Conservation (phyloP, 1,140 invertebrate species). For the Whitmania pigra region DNA sequence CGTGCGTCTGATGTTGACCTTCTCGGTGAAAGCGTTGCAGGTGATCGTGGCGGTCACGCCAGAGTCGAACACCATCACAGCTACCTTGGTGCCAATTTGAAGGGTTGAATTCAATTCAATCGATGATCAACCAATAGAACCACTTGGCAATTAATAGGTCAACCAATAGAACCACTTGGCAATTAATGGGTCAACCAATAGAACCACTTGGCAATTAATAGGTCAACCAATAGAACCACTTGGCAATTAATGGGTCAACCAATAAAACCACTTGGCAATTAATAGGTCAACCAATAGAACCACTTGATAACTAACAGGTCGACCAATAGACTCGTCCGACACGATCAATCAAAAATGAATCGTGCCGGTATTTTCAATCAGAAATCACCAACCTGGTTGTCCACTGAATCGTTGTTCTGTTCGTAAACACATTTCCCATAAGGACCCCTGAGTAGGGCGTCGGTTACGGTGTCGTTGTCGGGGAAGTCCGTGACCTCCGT, state of each 20-base stretch:
- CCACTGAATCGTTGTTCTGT: slow-evolving; percentile 43
- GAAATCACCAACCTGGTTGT: slow-evolving; percentile 35
- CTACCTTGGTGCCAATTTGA: slow-evolving; percentile 31
- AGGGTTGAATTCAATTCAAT: too few species aligned
- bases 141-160: too few species aligned
- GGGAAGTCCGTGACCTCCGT: slow-evolving; percentile 34
- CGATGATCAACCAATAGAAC: too few species aligned
- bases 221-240: too few species aligned
- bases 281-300: too few species aligned
- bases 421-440: slow-evolving; percentile 45
- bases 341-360: neutral
- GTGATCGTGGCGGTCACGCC: slow-evolving; percentile 42
- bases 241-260: too few species aligned
- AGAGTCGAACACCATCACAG: slow-evolving; percentile 44
- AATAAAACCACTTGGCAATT: too few species aligned
- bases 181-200: too few species aligned
- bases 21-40: slow-evolving; percentile 44
- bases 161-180: too few species aligned
- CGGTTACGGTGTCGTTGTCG: slow-evolving; percentile 39
- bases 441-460: slow-evolving; percentile 34
- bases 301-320: too few species aligned
- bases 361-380: neutral
- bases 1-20: slow-evolving; percentile 36
- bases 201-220: too few species aligned
- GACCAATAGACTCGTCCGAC: too few species aligned